A percentile compares a stretch with the other conserved stretches of the same genome.
phyloP scores from a whole-genome alignment of 2,113 vertebrate genomes.

The Nycticryphes semicollaris region DNA sequence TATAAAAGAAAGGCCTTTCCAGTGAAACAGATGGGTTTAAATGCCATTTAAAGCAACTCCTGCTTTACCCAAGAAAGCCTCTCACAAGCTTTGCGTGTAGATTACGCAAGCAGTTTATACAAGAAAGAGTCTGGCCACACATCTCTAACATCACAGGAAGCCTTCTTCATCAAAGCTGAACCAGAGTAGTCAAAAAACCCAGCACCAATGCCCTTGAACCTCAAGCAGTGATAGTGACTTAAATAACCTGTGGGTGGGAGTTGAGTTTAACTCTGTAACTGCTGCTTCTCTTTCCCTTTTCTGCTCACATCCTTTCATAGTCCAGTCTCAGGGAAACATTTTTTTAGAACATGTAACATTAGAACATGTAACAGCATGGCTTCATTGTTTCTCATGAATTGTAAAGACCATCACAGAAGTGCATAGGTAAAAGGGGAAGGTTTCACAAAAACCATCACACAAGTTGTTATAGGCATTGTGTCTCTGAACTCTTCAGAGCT shows the following conservation, averaged over 20 bases:
- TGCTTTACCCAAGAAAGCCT: slow-evolving; percentile 39
- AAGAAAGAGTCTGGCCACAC: background rate
- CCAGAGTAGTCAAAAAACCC: background rate
- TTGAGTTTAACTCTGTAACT: background rate
- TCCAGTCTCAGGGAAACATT: background rate
- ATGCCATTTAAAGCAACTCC: slow-evolving; percentile 57
- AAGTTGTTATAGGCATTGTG: fast-evolving
- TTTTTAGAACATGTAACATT: background rate
- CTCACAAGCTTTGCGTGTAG: slow-evolving; percentile 19
- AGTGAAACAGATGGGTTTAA: slow-evolving; percentile 43
- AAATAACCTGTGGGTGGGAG: background rate
- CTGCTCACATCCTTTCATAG: background rate
- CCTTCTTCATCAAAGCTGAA: background rate
- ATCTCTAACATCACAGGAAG: background rate
- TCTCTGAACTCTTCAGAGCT: background rate
- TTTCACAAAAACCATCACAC: background rate
- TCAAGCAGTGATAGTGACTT: background rate
- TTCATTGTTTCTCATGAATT: background rate
- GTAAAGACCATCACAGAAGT: background rate
- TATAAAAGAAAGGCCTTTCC: slow-evolving; percentile 26
- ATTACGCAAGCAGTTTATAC: slow-evolving; percentile 45
- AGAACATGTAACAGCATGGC: background rate
- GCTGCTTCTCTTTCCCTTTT: background rate
- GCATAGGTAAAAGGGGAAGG: background rate
- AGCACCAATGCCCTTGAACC: background rate